Conservation (phyloP, 2,797 vertebrate species). For the Trachurus trachurus region DNA sequence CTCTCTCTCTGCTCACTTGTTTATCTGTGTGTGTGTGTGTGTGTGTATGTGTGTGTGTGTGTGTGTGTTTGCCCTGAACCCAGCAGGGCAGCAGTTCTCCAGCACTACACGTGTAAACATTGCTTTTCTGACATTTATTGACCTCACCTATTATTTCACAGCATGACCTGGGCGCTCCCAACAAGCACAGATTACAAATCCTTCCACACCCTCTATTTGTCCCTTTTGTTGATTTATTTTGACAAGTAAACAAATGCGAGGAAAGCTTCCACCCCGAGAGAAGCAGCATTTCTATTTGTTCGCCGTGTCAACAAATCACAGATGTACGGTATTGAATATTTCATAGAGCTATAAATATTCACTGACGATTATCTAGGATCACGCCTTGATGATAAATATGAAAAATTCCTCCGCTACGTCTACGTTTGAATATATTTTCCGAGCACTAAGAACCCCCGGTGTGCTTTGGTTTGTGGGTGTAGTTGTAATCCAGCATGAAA, state of each 20-base stretch:
- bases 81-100: conserved; percentile 9
- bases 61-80: conserved; percentile 42
- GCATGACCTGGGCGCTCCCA: conserved; percentile 29
- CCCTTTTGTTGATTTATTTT: conserved; percentile 37
- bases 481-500: conserved; percentile 32
- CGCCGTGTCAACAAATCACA: conserved; percentile 32
- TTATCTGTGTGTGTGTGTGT: conserved; percentile 28
- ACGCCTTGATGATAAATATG: conserved; percentile 28
- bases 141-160: conserved; percentile 52
- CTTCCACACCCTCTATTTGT: conserved; percentile 38
- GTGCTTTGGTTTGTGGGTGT: conserved; percentile 21
- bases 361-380: conserved; percentile 26
- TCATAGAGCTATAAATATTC: conserved; percentile 47
- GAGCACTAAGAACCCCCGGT: neutral
- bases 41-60: conserved; percentile 42
- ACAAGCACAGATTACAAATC: conserved; percentile 3
- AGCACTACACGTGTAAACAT: conserved; percentile 58
- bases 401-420: conserved; percentile 8
- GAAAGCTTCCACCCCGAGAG: neutral
- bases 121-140: conserved; percentile 42
- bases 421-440: conserved; percentile 26
- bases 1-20: conserved; percentile 37
- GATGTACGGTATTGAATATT: conserved; percentile 50
- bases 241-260: conserved; percentile 43
- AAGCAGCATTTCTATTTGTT: conserved; percentile 23